phyloP scores from a whole-genome alignment of 2,888 invertebrate species.

The Eledona agricola region DNA sequence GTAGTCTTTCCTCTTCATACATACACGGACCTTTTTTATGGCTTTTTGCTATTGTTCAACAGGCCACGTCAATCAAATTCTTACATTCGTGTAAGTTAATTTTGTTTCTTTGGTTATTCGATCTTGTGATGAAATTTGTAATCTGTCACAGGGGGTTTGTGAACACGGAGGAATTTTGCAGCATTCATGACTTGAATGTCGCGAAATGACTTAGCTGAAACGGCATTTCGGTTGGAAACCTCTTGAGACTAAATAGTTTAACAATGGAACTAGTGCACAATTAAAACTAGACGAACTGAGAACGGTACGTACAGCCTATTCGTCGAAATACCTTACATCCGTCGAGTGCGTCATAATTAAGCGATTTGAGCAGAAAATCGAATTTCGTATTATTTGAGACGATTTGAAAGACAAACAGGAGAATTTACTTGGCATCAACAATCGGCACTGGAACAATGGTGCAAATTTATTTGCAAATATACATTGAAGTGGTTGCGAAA shows the following conservation, averaged over 20 bases:
- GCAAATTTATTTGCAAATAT: constrained; percentile 26
- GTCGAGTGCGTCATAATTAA: constrained; percentile 23
- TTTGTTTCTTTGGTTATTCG: no score
- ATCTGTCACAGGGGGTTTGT: no score
- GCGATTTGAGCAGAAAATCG: constrained; percentile 13
- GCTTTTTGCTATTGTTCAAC: no score
- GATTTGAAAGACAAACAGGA: constrained; percentile 20
- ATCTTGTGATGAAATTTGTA: no score
- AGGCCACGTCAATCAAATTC: no score
- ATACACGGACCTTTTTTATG: no score
- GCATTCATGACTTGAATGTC: not conserved
- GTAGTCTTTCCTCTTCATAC: no score
- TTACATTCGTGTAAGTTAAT: no score
- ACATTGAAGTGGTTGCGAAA: constrained; percentile 20
- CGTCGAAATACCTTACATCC: constrained; percentile 21
- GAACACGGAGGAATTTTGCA: not conserved
- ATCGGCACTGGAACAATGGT: constrained; percentile 18
- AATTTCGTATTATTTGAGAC: constrained; percentile 16
- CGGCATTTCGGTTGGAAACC: constrained; percentile 10
- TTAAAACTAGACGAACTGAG: constrained; percentile 23
- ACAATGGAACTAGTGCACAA: constrained; percentile 20
- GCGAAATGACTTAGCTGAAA: constrained; percentile 21
- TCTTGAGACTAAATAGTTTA: constrained; percentile 13
- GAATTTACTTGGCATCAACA: constrained; percentile 18
- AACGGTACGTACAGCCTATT: constrained; percentile 4